Evolutionary conservation across 1,140 invertebrate species (phyloP), one percentile per base, ranked within the genome.

Genomic region (Phthorimaea operculella): DNA sequence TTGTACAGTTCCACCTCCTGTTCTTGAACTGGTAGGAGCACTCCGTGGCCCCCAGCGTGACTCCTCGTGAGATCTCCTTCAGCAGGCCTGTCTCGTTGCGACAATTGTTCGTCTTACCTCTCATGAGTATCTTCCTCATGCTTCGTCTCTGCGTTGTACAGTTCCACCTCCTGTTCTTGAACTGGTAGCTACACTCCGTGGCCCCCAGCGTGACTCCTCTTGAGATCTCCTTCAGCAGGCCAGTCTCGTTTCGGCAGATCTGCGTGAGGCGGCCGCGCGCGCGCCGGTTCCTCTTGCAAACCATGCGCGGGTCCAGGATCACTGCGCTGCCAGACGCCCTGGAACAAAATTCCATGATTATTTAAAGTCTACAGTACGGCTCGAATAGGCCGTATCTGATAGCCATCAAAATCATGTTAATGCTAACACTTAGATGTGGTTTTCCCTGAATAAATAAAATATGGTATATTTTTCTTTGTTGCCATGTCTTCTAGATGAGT

Each of bases 1-100:
- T 91, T 10, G 93, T 94, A 73, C 94, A 95, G 77, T 96, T 96
- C 94, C 94, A 96, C 63, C 91, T 86, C 51, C 93, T 88, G 72
- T 93, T 90, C 33, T 91, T 88, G 79, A 96, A 95, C 83, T 96
- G 94, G 70, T 91, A 90, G 58, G 94, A 92, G 73, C 94, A 96
- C 88, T 96, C 94, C 57, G 87, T 89, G 60, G 93, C 93, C 12
- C 92, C 94, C 50, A 93, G 79, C 56, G 90, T 88, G 42, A 94
- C 90, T n/a, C 94, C 94, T 63, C 87, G 88, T 18, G 89, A 88
- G 59, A 95, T 93, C 76, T 94, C 91, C 74, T 91, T 89, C 57
- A 95, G 77, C n/a, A 94, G 83, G 17, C 89, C 89, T 1, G 91
- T 91, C 76, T 93, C 91, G 72, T 91, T 92, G 42, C 86, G 83